These are phyloP conservation scores for Chloromyia formosa DNA, from an alignment of 2,888 invertebrate species.

Conservation along the genomic window DNA sequence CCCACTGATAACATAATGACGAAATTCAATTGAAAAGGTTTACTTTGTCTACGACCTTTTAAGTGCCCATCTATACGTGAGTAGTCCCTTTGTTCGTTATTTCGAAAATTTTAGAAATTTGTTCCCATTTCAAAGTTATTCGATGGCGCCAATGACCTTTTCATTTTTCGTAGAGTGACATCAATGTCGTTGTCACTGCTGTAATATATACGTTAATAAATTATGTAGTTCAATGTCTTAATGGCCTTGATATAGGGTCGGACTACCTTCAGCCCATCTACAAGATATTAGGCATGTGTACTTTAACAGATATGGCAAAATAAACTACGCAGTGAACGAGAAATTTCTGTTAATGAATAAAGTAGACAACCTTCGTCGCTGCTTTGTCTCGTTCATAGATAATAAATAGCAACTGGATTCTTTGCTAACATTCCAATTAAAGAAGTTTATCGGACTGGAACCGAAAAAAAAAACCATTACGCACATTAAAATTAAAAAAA, in stretches of 20 bases:
- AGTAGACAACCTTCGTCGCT: no score
- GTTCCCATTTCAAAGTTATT: not conserved
- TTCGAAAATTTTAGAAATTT: not conserved
- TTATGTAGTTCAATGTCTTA: not conserved
- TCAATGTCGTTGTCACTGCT: not conserved
- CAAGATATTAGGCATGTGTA: no score
- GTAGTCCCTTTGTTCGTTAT: not conserved
- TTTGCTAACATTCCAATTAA: no score
- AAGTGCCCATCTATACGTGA: not conserved
- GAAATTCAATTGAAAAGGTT: not conserved
- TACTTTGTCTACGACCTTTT: not conserved
- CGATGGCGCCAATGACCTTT: not conserved
- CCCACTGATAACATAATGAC: not conserved
- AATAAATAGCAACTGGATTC: no score
- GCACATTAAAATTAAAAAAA: no score
- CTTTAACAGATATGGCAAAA: no score
- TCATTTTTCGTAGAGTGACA: not conserved
- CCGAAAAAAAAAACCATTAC: no score
- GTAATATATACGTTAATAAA: not conserved
- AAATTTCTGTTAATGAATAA: no score
- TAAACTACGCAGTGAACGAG: no score
- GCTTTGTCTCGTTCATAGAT: no score
- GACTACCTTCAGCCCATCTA: no score
- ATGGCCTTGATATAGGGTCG: not conserved
- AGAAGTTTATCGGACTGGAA: no score